These are phyloP conservation scores for Genyomyrus donnyi DNA, from an alignment of 2,113 vertebrate species.

Conservation along the genomic window DNA sequence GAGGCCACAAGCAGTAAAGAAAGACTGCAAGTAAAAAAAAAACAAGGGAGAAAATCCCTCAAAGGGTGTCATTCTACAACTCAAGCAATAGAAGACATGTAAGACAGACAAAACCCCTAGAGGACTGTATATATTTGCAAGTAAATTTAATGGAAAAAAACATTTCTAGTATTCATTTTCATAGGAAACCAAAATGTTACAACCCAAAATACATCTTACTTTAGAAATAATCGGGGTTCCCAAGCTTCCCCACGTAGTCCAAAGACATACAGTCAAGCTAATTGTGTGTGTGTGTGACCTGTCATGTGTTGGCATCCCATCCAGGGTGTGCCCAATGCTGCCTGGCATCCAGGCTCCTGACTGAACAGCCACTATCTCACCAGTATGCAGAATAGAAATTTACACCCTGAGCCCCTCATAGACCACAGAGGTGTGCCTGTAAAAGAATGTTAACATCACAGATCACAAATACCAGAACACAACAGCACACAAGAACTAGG, in stretches of 20 bases:
- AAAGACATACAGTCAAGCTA: neutral
- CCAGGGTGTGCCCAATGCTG: neutral
- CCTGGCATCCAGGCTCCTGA: neutral
- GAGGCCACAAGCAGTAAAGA: neutral
- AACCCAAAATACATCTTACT: neutral
- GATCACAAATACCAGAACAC: neutral
- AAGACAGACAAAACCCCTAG: neutral
- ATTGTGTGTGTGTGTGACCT: neutral
- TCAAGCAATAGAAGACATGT: neutral
- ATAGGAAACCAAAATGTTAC: neutral
- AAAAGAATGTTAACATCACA: neutral
- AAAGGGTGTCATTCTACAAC: neutral
- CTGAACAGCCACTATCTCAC: neutral
- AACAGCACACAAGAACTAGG: neutral
- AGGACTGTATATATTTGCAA: neutral
- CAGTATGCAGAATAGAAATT: neutral
- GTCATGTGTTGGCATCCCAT: neutral
- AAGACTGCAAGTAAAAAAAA: neutral
- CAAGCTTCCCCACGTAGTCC: neutral
- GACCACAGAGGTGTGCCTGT: neutral
- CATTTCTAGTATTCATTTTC: neutral
- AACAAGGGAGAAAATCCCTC: neutral
- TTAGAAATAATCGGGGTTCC: neutral
- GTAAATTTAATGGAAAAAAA: neutral
- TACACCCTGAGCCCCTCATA: neutral